phyloP scores from a whole-genome alignment of 2,113 vertebrate genomes.

The Gorsachius goisagi region DNA sequence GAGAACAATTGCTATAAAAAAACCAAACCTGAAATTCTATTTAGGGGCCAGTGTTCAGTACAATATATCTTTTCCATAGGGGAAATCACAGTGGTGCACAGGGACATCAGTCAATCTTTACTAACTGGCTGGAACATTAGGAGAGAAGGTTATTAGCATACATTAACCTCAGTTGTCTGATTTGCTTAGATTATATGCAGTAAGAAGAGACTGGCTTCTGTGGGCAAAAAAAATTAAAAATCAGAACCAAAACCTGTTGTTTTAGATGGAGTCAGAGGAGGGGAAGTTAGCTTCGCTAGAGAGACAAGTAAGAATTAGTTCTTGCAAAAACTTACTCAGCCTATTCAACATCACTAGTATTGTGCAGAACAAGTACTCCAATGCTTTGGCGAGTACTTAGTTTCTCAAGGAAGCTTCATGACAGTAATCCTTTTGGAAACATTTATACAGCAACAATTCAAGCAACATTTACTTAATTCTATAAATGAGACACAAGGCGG shows the following conservation, averaged over 20 bases:
- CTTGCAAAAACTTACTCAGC: neutral
- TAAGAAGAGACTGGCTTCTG: neutral
- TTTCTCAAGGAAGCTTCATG: neutral
- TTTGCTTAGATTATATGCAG: neutral
- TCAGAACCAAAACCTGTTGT: neutral
- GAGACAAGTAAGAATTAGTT: neutral
- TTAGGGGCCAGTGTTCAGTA: neutral
- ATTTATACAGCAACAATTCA: neutral
- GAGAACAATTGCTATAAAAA: neutral
- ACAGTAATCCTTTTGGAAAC: neutral
- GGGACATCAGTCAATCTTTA: neutral
- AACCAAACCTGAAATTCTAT: neutral
- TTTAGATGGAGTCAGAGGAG: neutral
- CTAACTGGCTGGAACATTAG: neutral
- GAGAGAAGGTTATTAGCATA: neutral
- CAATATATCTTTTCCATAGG: neutral
- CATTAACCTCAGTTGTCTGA: neutral
- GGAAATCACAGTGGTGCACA: neutral
- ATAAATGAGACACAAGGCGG: neutral
- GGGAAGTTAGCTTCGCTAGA: neutral
- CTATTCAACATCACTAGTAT: neutral
- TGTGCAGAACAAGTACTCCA: neutral
- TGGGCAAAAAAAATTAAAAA: no score
- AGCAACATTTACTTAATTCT: neutral
- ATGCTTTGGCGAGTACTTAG: neutral